Percentiles rank a stretch among this genome's conserved stretches.
phyloP scores from a whole-genome alignment of 37 sponge, comb jelly and placozoan genomes.

The Beroe ovata region DNA sequence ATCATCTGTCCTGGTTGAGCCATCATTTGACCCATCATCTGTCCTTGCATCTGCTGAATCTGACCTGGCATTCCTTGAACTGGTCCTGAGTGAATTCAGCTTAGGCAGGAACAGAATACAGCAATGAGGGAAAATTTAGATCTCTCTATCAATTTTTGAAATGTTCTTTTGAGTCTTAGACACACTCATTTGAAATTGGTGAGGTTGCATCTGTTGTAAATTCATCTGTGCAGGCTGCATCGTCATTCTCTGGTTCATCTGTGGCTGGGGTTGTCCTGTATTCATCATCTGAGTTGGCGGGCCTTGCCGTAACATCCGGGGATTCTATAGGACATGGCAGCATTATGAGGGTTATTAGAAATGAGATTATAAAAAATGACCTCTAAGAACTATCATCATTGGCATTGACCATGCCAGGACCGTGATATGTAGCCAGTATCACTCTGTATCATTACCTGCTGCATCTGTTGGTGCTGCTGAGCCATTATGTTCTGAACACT shows the following conservation, averaged over 20 bases:
- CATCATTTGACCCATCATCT: slow-evolving; percentile 46
- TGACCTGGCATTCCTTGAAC: slow-evolving; percentile 48
- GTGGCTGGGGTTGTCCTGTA: neutral
- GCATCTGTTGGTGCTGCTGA: slow-evolving; percentile 26
- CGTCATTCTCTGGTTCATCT: slow-evolving; percentile 25
- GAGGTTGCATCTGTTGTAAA: slow-evolving; percentile 45
- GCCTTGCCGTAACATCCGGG: neutral
- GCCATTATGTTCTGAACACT: slow-evolving; percentile 13
- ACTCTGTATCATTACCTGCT: too few species aligned
- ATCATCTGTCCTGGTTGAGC: neutral
- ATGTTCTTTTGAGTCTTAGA: too few species aligned
- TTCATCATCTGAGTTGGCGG: slow-evolving; percentile 1
- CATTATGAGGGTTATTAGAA: too few species aligned
- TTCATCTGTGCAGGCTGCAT: slow-evolving; percentile 13
- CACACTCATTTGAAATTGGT: slow-evolving; percentile 66
- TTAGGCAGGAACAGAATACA: too few species aligned
- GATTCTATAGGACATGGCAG: too few species aligned
- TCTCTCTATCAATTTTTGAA: too few species aligned
- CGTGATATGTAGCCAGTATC: too few species aligned
- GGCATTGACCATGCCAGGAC: too few species aligned
- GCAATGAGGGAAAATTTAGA: too few species aligned
- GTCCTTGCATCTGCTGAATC: slow-evolving; percentile 37
- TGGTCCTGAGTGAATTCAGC: neutral
- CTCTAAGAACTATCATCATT: too few species aligned
- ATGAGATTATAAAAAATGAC: too few species aligned